These are phyloP conservation scores for Priapulus caudatus DNA, from an alignment of 2,888 invertebrate species.

Conservation along the genomic window DNA sequence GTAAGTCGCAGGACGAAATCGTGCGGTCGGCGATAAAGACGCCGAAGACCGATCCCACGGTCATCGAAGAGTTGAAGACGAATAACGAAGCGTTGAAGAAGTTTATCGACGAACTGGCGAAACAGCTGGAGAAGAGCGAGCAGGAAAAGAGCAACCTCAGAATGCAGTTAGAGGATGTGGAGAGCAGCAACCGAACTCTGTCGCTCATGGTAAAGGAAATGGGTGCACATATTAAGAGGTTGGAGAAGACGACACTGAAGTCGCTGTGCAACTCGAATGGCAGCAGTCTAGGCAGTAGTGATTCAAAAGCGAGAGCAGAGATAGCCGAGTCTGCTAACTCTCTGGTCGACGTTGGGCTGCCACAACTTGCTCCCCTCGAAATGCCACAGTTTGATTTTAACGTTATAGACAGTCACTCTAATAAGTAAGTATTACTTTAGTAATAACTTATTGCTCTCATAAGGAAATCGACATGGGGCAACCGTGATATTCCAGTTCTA, in stretches of 20 bases:
- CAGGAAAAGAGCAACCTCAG: conserved; percentile 15
- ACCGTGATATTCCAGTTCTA: no score
- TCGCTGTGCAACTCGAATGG: not conserved
- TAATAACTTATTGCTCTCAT: no score
- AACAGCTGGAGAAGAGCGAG: conserved; percentile 24
- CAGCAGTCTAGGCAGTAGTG: not conserved
- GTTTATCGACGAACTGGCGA: conserved; percentile 28
- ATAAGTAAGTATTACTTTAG: no score
- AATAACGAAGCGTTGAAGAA: conserved; percentile 31
- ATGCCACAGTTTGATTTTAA: conserved; percentile 50
- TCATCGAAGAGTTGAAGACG: conserved; percentile 30
- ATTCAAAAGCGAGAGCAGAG: not conserved
- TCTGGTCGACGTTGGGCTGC: conserved; percentile 33
- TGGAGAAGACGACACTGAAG: not conserved
- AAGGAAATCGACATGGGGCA: no score
- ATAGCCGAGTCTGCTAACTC: conserved; percentile 22
- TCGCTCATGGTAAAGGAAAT: not conserved
- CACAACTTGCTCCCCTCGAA: conserved; percentile 49
- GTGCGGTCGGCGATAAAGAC: conserved; percentile 19
- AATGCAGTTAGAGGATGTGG: conserved; percentile 9
- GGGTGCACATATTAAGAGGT: not conserved
- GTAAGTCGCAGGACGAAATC: conserved; percentile 5
- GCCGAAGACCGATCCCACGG: conserved; percentile 28
- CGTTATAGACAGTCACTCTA: no score
- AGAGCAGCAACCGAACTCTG: not conserved